phyloP scores from a whole-genome alignment of 2,797 vertebrate species.

The Sebastiscus albofasciatus region DNA sequence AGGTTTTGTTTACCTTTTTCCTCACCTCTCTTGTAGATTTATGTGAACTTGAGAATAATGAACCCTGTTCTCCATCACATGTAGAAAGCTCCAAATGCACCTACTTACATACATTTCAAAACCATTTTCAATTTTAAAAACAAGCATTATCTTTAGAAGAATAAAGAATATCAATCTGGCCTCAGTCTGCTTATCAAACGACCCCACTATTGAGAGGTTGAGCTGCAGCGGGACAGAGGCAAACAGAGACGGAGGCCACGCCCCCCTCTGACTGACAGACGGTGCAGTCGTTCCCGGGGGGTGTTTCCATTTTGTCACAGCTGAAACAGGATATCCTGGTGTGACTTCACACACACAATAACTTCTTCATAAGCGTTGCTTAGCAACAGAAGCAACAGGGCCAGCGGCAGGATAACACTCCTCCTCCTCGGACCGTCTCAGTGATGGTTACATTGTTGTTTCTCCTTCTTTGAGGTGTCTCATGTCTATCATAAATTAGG shows the following conservation, averaged over 20 bases:
- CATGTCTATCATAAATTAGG: background rate
- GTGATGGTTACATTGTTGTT: slow-evolving; percentile 3
- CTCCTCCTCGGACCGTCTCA: slow-evolving; percentile 1
- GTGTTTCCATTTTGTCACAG: slow-evolving; percentile 67
- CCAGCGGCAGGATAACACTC: slow-evolving; percentile 24
- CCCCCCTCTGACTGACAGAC: slow-evolving; percentile 18
- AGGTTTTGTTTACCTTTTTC: slow-evolving; percentile 1
- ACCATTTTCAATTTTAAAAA: background rate
- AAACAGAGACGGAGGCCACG: background rate
- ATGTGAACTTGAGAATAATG: background rate
- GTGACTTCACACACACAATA: slow-evolving; percentile 72
- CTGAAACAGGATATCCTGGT: slow-evolving; percentile 86
- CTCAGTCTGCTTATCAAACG: background rate
- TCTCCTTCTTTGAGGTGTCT: background rate
- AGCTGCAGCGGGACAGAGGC: background rate
- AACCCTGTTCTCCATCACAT: background rate
- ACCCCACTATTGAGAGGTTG: background rate
- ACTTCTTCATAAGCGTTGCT: slow-evolving; percentile 69
- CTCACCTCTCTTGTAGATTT: background rate
- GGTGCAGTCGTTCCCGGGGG: background rate
- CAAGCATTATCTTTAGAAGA: background rate
- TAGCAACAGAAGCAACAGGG: slow-evolving; percentile 75
- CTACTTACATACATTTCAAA: background rate
- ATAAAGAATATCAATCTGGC: background rate
- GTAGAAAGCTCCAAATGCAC: background rate